Conservation (phyloP, 1,140 invertebrate species). For the Orchesella cincta region DNA sequence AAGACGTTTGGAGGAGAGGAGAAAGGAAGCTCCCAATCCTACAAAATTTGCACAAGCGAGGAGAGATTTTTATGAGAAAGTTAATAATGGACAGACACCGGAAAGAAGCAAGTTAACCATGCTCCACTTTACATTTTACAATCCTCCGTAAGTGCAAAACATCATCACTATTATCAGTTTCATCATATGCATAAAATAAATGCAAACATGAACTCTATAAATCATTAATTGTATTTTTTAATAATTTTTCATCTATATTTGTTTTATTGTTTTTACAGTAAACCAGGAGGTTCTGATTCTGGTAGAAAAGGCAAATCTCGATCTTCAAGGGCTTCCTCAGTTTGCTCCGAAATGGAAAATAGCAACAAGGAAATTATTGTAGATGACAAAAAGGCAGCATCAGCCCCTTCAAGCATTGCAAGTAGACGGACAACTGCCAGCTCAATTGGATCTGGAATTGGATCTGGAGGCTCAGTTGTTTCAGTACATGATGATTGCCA, state of each 20-base stretch:
- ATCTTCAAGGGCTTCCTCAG: constrained; percentile 12
- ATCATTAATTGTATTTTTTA: too few species aligned
- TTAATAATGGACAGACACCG: constrained; percentile 24
- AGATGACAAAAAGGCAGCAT: neutral
- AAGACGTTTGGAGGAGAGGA: constrained; percentile 2
- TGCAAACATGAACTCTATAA: too few species aligned
- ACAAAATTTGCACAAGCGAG: constrained; percentile 40
- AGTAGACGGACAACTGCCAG: constrained; percentile 19
- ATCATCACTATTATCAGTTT: too few species aligned
- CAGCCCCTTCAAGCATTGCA: constrained; percentile 1
- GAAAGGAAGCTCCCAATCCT: constrained; percentile 28
- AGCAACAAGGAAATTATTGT: neutral
- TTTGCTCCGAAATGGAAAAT: constrained; percentile 10
- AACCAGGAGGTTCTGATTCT: constrained; percentile 2
- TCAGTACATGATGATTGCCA: neutral
- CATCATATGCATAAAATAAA: too few species aligned
- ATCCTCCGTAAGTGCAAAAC: constrained; percentile 45
- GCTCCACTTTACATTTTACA: constrained; percentile 49
- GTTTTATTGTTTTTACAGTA: constrained; percentile 8
- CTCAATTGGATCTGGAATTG: neutral
- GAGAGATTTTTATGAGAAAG: constrained; percentile 42
- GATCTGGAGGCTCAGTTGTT: constrained; percentile 12
- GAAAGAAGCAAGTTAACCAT: constrained; percentile 47
- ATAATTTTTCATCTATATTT: too few species aligned
- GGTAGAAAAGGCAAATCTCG: neutral